Base-by-base conservation (phyloP, 2,888 invertebrate genomes). In the Candidula unifasciata region DNA sequence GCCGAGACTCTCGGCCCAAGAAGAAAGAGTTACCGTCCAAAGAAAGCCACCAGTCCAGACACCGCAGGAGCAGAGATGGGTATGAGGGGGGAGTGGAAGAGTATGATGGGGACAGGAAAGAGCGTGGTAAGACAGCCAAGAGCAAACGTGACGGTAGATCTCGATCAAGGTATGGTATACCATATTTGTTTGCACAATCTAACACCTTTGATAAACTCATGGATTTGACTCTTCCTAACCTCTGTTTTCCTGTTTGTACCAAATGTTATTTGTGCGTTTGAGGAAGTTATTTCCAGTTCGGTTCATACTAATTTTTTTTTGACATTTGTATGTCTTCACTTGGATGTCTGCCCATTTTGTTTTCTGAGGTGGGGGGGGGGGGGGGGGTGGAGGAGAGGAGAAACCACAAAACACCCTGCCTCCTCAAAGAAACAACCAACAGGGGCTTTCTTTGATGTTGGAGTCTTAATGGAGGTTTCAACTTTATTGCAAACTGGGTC, bases 91-190 rank as follows among this genome's bases (percentile, higher is more conserved):
- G 77, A 83, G 83, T 44, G 24, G 66, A 66, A 84, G 83, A 83
- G 35, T 87, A 89, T 84, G 84, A 83, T 54, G 88, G 88, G 85
- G 89, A 89, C 80, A 87, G 88, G 85, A 85, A 87, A 85, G 89
- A 90, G 80, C 90, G 91, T 89, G 93, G 93, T 93, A 93, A 93
- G 93, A 92, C 90, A 91, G 91, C 92, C 87, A 91, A 92, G 91
- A 89, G 91, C 89, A 92, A 92, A 91, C 91, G 89, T 90, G 91
- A 91, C 91, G 91, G 92, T 90, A 90, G 91, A 90, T 91, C 91
- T 82, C 86, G 88, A 80, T 91, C 91, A 90, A 93, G 92, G 92
- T 93, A 91, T 91, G 91, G 79, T 30, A 82, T 52, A 16, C 37
- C 52, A n/a, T 68, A 24, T 79, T 79, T 44, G 27, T 66, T 5